phyloP scores from a whole-genome alignment of 2,113 vertebrate genomes.

The Coregonus clupeaformis region DNA sequence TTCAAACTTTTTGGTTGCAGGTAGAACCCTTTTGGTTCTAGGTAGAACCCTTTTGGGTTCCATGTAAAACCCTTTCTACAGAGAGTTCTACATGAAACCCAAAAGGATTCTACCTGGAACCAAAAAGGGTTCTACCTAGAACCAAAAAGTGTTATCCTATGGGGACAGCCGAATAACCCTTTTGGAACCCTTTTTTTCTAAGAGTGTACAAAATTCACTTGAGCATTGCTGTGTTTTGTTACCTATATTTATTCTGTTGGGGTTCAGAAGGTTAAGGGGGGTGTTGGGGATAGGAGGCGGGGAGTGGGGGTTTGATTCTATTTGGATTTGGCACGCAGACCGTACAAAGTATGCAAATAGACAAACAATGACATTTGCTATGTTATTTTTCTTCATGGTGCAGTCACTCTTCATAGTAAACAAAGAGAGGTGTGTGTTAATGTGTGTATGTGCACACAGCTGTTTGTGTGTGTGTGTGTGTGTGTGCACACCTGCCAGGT shows the following conservation, averaged over 20 bases:
- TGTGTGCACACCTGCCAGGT: slow-evolving; percentile 73
- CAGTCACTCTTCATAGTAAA: slow-evolving; percentile 65
- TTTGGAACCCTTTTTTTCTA: no score
- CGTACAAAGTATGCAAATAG: slow-evolving; percentile 76
- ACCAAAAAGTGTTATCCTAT: no score
- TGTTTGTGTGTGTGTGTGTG: slow-evolving; percentile 27
- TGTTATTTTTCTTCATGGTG: slow-evolving; percentile 70
- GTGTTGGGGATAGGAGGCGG: slow-evolving; percentile 21
- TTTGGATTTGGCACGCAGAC: slow-evolving; percentile 79
- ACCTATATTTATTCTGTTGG: slow-evolving; percentile 59
- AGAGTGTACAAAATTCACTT: slow-evolving; percentile 36
- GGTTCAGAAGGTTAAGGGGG: slow-evolving; percentile 28
- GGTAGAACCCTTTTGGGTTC: no score
- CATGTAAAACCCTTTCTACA: no score
- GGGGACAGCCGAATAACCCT: no score
- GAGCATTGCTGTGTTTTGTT: slow-evolving; percentile 53
- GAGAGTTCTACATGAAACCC: no score
- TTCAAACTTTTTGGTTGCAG: no score
- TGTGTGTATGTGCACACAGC: slow-evolving; percentile 29
- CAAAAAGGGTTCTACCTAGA: no score
- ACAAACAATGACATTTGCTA: slow-evolving; percentile 72
- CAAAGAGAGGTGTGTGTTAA: slow-evolving; percentile 33
- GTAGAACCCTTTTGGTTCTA: no score
- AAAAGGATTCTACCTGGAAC: no score
- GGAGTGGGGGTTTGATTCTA: slow-evolving; percentile 62